Conservation (phyloP, 2,797 vertebrate species). For the Philypnodon macrostomus region DNA sequence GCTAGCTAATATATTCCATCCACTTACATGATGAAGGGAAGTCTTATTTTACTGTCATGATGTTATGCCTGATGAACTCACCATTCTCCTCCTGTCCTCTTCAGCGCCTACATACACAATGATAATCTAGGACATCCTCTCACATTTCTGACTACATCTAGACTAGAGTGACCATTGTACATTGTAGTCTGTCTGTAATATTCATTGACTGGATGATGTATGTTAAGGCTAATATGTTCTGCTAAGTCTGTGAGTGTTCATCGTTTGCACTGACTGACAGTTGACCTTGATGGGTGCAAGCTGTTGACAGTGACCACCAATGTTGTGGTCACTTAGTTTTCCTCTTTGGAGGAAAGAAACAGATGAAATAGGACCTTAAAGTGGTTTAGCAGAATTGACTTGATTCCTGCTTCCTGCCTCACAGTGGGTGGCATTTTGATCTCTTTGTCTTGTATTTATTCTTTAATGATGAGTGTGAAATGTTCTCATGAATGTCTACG, state of each 20-base stretch:
- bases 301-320: conserved; percentile 10
- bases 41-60: no score
- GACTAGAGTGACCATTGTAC: conserved; percentile 1
- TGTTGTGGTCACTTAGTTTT: conserved; percentile 17
- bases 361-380: conserved; percentile 11
- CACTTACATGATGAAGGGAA: no score
- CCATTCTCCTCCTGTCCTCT: no score
- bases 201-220: conserved; percentile 8
- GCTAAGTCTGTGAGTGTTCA: conserved; percentile 12
- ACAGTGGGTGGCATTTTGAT: conserved; percentile 1
- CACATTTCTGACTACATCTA: conserved; percentile 15
- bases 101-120: no score
- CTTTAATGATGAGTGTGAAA: conserved; percentile 66
- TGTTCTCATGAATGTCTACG: conserved; percentile 54
- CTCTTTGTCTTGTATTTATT: conserved; percentile 43
- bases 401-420: conserved; percentile 31
- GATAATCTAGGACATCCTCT: background rate
- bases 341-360: conserved; percentile 1
- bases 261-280: conserved; percentile 42
- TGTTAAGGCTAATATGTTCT: conserved; percentile 8
- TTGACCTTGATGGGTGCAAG: conserved; percentile 20
- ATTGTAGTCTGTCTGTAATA: conserved; percentile 1
- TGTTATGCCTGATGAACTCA: no score
- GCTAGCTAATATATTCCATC: no score
- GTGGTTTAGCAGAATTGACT: conserved; percentile 16